Conservation (phyloP, 2,888 invertebrate species). For the Coenonympha arcania region DNA sequence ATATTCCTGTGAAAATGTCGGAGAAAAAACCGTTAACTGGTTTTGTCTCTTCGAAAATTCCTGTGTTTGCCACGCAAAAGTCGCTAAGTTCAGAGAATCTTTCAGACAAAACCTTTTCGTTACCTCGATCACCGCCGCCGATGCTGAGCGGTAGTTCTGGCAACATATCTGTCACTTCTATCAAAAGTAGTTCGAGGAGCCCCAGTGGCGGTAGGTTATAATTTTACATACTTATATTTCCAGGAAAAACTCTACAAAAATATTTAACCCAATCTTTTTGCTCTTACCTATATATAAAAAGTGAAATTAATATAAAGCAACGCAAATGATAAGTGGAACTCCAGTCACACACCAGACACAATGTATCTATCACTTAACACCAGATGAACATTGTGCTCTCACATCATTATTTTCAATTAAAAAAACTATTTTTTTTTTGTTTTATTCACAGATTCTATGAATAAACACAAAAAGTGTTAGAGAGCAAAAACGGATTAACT, state of each 20-base stretch:
- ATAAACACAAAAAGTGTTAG: background rate
- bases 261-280: background rate
- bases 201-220: conserved; percentile 65
- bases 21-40: conserved; percentile 48
- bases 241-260: background rate
- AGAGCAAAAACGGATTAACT: background rate
- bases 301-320: no score
- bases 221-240: conserved; percentile 1
- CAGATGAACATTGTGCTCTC: no score
- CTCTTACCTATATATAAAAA: background rate
- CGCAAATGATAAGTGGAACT: no score
- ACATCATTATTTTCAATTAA: no score
- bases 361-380: no score
- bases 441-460: no score
- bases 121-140: conserved; percentile 61
- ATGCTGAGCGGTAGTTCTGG: conserved; percentile 57
- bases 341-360: no score
- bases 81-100: conserved; percentile 69
- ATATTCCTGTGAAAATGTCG: conserved; percentile 59
- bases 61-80: conserved; percentile 66
- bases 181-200: conserved; percentile 74
- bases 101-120: conserved; percentile 53
- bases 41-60: conserved; percentile 68
- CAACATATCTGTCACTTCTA: conserved; percentile 76
- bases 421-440: no score